Percentiles rank a stretch among this genome's conserved stretches.
Conservation (phyloP, 2,888 invertebrate species). For the Ornithoptera priamus region DNA sequence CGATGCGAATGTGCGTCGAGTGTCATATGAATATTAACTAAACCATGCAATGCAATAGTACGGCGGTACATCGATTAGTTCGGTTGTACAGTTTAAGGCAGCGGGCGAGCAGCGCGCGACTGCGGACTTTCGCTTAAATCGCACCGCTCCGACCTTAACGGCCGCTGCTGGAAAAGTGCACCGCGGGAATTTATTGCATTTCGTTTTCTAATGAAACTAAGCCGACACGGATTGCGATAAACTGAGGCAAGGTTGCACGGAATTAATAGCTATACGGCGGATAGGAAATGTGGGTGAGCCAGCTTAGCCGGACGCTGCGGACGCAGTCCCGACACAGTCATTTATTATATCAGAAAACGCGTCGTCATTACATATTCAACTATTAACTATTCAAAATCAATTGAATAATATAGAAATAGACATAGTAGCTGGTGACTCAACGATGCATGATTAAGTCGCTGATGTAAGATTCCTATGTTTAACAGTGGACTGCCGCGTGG, state of each 20-base stretch:
- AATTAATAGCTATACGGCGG: conserved; percentile 5
- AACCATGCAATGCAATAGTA: background rate
- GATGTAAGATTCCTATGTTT: too few species aligned
- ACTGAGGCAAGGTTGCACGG: conserved; percentile 16
- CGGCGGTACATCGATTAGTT: background rate
- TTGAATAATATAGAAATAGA: too few species aligned
- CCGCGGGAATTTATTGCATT: conserved; percentile 24
- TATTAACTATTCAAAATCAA: too few species aligned
- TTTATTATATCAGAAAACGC: too few species aligned
- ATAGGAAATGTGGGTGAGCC: background rate
- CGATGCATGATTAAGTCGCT: too few species aligned
- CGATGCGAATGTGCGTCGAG: background rate
- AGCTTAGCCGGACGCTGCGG: too few species aligned
- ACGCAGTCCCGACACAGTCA: too few species aligned
- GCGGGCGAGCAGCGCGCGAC: conserved; percentile 13
- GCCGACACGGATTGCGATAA: conserved; percentile 16
- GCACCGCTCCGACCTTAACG: conserved; percentile 6
- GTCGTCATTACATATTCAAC: too few species aligned
- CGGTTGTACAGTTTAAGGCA: background rate
- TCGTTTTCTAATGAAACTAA: conserved; percentile 23
- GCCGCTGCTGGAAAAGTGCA: conserved; percentile 10
- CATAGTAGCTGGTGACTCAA: too few species aligned
- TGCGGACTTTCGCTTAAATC: conserved; percentile 15
- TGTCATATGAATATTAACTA: background rate
- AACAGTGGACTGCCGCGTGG: background rate